Evolutionary conservation across 2,113 vertebrate genomes (phyloP), one percentile per base, ranked within the genome.

Genomic region (Tragelaphus scriptus): DNA sequence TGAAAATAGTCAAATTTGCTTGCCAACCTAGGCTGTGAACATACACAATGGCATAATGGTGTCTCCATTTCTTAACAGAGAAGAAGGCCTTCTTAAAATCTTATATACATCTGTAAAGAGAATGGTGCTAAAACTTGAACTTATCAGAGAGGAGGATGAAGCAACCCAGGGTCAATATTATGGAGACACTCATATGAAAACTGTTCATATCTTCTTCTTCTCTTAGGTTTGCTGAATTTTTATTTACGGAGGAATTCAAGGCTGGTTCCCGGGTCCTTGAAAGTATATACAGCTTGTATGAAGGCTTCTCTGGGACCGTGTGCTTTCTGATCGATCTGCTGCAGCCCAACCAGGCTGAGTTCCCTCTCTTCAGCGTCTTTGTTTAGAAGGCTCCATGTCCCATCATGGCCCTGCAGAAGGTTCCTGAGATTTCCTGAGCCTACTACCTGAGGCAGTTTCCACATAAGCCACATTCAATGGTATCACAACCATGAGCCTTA

Each of bases 281-380:
- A 98, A 99, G 99, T 65, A 93, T 99, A 92, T 99, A 99, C 98
- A 99, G 99, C 97, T 99, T 99, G 97, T 99, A 99, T 79, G 99
- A 99, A 99, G 99, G 99, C 75, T 99, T 99, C 96, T 99, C 99
- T 0, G 99, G 99, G 94, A 99, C 99, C 0, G 98, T 99, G 95
- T 99, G 99, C 95, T 99, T 99, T 99, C 98, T 99, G 98, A 99
- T 99, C 21, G 99, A 99, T 96, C 98, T 99, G 96, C 99, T 99
- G 91, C 99, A 99, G 63, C 99, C 99, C 55, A 99, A 98, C 96
- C 98, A 99, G 97, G 99, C 99, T 0, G 99, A 99, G 97, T 99
- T 99, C 97, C 99, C 99, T 93, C 99, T 99, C 97, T 99, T 99
- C 97, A 99, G 99, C n/a, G 97, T 99, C 96, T 99, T 99, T 99